phyloP scores from a whole-genome alignment of 2,113 vertebrate genomes.

The Coptodon bakossiorum region DNA sequence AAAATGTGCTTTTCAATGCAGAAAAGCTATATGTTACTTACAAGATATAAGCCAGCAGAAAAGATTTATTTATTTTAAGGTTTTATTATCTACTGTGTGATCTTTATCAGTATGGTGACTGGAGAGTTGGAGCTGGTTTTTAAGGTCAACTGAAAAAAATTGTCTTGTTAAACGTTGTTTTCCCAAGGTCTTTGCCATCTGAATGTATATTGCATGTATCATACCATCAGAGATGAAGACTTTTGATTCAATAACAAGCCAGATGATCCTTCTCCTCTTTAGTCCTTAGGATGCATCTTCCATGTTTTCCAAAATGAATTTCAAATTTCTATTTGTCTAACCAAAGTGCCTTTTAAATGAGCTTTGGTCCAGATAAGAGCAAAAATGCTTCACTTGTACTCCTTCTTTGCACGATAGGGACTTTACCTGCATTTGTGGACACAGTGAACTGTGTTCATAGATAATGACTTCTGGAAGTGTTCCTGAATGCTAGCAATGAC shows the following conservation, averaged over 20 bases:
- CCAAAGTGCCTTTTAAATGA: not conserved
- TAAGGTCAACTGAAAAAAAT: not conserved
- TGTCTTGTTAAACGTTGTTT: not conserved
- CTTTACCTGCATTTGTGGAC: not conserved
- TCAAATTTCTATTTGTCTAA: not conserved
- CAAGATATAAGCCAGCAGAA: not conserved
- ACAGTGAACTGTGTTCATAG: not conserved
- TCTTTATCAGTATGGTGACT: not conserved
- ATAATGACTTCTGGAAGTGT: not conserved
- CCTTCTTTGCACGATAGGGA: not conserved
- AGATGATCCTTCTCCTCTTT: not conserved
- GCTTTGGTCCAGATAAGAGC: not conserved
- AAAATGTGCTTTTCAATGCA: not conserved
- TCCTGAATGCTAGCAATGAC: not conserved
- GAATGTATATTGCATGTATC: not conserved
- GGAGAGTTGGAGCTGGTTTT: not conserved
- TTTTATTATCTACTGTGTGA: not conserved
- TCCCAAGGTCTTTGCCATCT: not conserved
- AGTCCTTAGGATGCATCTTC: not conserved
- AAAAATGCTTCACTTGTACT: not conserved
- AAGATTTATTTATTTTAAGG: not conserved
- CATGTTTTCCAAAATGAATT: not conserved
- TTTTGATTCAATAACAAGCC: not conserved
- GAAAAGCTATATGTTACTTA: not conserved
- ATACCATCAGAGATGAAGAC: not conserved